A percentile compares a stretch with the other conserved stretches of the same genome.
These are phyloP conservation scores for Clarias gariepinus DNA, from an alignment of 2,113 vertebrate species.

Conservation along the genomic window DNA sequence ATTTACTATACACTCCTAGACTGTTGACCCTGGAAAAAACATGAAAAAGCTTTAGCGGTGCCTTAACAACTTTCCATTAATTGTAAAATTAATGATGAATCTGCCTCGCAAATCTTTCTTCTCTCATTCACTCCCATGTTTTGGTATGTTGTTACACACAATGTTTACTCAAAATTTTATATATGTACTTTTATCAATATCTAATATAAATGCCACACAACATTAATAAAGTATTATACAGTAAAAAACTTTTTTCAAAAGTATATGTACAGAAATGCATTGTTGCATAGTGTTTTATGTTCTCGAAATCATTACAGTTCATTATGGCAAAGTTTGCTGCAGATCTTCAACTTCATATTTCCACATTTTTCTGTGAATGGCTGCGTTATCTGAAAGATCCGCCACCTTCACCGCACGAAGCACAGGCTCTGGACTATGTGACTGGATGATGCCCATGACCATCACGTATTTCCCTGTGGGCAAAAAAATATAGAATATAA, in stretches of 20 bases:
- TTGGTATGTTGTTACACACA: not conserved
- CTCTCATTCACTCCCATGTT: not conserved
- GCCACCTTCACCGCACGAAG: conserved; percentile 90
- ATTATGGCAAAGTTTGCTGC: conserved; percentile 74
- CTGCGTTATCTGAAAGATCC: conserved; percentile 82
- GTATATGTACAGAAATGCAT: not conserved
- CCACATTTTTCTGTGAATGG: conserved; percentile 81
- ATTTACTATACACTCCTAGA: not conserved
- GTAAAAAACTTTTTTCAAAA: not conserved
- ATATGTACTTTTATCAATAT: not conserved
- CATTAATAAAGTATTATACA: conserved; percentile 8
- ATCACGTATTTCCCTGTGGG: conserved; percentile 90
- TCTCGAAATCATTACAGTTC: not conserved
- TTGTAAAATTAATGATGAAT: not conserved
- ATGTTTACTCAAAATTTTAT: not conserved
- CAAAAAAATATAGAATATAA: not conserved
- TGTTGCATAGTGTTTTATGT: not conserved
- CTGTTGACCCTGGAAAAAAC: too few relatives aligned
- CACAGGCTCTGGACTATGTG: conserved; percentile 81
- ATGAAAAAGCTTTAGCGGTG: not conserved
- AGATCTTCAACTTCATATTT: conserved; percentile 88
- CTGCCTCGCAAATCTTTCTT: not conserved
- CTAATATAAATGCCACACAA: not conserved
- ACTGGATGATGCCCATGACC: conserved; percentile 87
- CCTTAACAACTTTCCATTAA: not conserved